Evolutionary conservation across 2,888 invertebrate genomes (phyloP).

Genomic region (Linhomoeus sp.): DNA sequence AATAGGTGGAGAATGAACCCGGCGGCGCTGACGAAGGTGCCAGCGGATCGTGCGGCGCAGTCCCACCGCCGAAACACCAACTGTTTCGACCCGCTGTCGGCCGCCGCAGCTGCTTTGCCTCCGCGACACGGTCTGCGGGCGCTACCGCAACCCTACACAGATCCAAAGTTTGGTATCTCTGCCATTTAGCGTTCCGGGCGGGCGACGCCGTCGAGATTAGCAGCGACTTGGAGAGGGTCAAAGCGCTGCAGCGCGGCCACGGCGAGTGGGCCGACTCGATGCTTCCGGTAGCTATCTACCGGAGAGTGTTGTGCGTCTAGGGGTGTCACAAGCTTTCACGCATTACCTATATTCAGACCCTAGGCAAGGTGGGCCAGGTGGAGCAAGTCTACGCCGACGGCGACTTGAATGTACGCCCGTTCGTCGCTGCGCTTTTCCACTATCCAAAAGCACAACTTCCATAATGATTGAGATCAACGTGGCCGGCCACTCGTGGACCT

Average conservation of each 20-base stretch:
- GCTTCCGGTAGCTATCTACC: constrained; percentile 75
- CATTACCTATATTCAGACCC: constrained; percentile 46
- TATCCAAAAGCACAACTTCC: not conserved
- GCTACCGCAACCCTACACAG: too few relatives aligned
- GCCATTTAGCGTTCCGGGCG: not conserved
- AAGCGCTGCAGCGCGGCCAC: constrained; percentile 61
- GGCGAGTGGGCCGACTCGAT: constrained; percentile 98
- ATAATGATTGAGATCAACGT: constrained; percentile 55
- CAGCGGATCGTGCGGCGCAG: not conserved
- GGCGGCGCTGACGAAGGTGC: constrained; percentile 75
- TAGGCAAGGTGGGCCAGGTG: constrained; percentile 84
- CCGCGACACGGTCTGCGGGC: too few relatives aligned
- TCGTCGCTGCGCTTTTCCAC: not conserved
- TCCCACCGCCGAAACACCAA: too few relatives aligned
- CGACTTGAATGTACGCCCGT: constrained; percentile 48
- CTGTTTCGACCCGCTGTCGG: too few relatives aligned
- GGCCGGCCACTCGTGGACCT: constrained; percentile 92
- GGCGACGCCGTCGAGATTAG: constrained; percentile 91
- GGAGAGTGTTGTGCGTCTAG: too few relatives aligned
- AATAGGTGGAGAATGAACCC: constrained; percentile 95
- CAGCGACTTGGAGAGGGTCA: constrained; percentile 75
- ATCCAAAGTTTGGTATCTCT: too few relatives aligned
- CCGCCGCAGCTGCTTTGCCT: too few relatives aligned
- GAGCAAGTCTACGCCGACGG: constrained; percentile 95
- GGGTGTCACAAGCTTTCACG: too few relatives aligned